Evolutionary conservation across 2,113 vertebrate genomes (phyloP), one percentile per base, ranked within the genome.

Genomic region (Pteruthius melanotis): DNA sequence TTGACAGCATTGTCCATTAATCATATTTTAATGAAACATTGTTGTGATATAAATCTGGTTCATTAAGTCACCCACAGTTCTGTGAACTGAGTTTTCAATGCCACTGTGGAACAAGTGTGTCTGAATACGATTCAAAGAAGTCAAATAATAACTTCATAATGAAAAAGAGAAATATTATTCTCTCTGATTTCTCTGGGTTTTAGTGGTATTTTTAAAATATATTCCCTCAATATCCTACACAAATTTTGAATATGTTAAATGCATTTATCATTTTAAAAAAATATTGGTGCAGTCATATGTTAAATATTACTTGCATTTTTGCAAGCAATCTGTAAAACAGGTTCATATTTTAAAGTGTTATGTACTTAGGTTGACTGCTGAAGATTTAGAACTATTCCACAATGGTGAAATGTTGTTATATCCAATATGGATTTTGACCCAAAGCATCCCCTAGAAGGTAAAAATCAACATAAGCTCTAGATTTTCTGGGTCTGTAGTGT

Each of bases 1-100:
- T 35, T 91, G 56, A 69, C 20, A 91, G 27, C 54, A 87, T 28
- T 90, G 9, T 19, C 33, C 40, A 89, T 91, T 87, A 91, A 82
- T 86, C 35, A 61, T 87, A 66, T 85, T 94, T 94, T 90, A 91
- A 97, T 91, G 82, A 95, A 95, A 80, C 5, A 20, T 33, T 87
- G 45, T 35, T 81, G 37, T 64, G 77, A 80, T 87, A 91, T n/a
- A 89, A 95, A 96, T 83, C 31, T 87, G 57, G 71, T 57, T 92
- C 44, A 90, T 83, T 93, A 83, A 94, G 39, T 69, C 27, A 87
- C 22, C 12, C 35, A 76, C 4, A 30, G 39, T 72, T 79, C n/a
- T 76, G n/a, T 94, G 86, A 68, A 89, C 21, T 52, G 37, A 81
- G 27, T 70, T 27, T 85, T 91, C 42, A 89, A 13, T 35, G 89